These are phyloP conservation scores for Oscheius myriophilus DNA, from an alignment of 2,888 invertebrate species.

Conservation along the genomic window DNA sequence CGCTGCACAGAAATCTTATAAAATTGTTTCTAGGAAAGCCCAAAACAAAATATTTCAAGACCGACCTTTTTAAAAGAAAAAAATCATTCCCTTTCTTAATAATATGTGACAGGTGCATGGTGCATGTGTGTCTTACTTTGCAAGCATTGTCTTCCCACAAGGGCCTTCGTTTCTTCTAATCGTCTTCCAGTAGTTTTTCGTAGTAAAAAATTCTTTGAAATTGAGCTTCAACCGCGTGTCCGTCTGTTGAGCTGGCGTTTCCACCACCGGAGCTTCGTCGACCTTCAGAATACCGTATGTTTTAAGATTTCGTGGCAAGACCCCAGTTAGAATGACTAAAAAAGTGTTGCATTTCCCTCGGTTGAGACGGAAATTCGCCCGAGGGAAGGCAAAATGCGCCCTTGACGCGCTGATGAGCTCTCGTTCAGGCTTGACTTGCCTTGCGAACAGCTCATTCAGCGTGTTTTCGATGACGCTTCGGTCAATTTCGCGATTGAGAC, in stretches of 20 bases:
- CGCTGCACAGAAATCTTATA: too few species aligned
- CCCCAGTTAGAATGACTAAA: slow-evolving; percentile 1
- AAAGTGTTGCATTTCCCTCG: background rate
- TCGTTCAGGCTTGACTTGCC: too few species aligned
- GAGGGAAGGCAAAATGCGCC: too few species aligned
- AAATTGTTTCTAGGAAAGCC: too few species aligned
- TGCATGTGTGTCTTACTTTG: slow-evolving; percentile 45
- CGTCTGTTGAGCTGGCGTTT: slow-evolving; percentile 43
- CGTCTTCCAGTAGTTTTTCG: slow-evolving; percentile 70
- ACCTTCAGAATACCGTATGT: slow-evolving; percentile 14
- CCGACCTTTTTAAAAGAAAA: too few species aligned
- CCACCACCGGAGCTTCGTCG: slow-evolving; percentile 39
- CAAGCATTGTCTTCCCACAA: slow-evolving; percentile 62
- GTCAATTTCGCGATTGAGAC: too few species aligned
- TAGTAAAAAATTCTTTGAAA: slow-evolving; percentile 68
- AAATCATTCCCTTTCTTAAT: too few species aligned
- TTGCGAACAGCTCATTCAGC: too few species aligned
- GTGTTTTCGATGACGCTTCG: too few species aligned
- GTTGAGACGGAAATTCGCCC: background rate
- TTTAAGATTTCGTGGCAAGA: background rate
- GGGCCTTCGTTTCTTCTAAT: slow-evolving; percentile 63
- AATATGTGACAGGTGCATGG: background rate
- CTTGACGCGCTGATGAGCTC: too few species aligned
- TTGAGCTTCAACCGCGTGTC: slow-evolving; percentile 65
- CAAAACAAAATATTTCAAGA: too few species aligned